Percentiles rank a stretch among this genome's conserved stretches.
Conservation (phyloP, 92 coral and sea anemone species). For the Zoanthus sociatus region DNA sequence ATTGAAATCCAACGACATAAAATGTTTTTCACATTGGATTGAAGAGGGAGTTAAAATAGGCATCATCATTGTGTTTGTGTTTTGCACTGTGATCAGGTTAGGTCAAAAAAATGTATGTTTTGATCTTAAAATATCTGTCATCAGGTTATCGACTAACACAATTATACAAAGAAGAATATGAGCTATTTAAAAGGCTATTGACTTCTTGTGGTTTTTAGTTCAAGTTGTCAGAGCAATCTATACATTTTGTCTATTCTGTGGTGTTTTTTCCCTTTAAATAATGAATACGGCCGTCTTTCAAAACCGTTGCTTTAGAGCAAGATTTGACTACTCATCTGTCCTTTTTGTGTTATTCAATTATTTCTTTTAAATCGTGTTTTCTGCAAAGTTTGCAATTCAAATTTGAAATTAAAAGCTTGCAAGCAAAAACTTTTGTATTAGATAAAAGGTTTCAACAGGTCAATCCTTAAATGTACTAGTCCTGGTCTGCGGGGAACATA, state of each 20-base stretch:
- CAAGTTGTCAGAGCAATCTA: neutral
- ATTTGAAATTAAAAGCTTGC: no score
- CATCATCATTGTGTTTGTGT: neutral
- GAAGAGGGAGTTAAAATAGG: constrained; percentile 10
- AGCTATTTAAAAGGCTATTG: neutral
- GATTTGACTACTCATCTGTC: no score
- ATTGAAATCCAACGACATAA: neutral
- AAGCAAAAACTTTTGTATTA: no score
- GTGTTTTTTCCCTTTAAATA: neutral
- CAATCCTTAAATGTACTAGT: no score
- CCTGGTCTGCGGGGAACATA: no score
- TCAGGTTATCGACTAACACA: neutral
- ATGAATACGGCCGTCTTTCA: no score
- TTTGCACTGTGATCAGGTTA: neutral
- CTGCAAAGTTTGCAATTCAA: no score
- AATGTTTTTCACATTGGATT: neutral
- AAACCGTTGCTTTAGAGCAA: no score
- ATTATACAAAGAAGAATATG: neutral
- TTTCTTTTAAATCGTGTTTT: no score
- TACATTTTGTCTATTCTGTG: neutral
- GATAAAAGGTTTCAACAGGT: no score
- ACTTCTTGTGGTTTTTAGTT: neutral
- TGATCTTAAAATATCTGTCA: neutral
- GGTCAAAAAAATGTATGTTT: neutral
- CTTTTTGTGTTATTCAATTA: no score